Evolutionary conservation across 2,888 invertebrate species (phyloP).

Genomic region (Xestia xanthographa): DNA sequence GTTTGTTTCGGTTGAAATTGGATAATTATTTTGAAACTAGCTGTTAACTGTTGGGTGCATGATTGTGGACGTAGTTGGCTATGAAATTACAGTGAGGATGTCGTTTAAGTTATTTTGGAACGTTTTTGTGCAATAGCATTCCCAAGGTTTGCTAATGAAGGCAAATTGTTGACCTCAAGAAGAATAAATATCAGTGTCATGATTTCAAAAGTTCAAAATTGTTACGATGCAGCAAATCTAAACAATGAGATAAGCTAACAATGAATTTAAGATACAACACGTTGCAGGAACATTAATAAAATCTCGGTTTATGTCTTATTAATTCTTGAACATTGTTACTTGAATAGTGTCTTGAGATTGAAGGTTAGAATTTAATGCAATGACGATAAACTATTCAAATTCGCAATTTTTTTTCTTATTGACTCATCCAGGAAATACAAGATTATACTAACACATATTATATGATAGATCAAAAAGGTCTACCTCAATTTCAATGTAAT

Average conservation of each 20-base stretch:
- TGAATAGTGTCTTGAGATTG: not conserved
- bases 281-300: conserved; percentile 1
- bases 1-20: conserved; percentile 48
- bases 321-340: conserved; percentile 6
- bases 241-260: conserved; percentile 19
- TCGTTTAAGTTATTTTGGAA: conserved; percentile 47
- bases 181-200: conserved; percentile 17
- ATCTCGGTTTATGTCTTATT: conserved; percentile 2
- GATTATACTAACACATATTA: not conserved
- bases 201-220: conserved; percentile 10
- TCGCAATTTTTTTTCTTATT: not conserved
- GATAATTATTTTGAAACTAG: conserved; percentile 56
- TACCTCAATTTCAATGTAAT: not conserved
- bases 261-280: conserved; percentile 23
- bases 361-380: conserved; percentile 12
- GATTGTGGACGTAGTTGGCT: conserved; percentile 28
- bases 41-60: conserved; percentile 30
- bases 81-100: conserved; percentile 55
- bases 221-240: not conserved
- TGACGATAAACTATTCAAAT: conserved; percentile 19
- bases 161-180: conserved; percentile 28
- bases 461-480: not conserved
- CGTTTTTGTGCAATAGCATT: conserved; percentile 50
- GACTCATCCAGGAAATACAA: conserved; percentile 9
- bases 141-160: conserved; percentile 49